Evolutionary conservation across 2,113 vertebrate genomes (phyloP), one percentile per base, ranked within the genome.

Genomic region (Myrmophylax atrothorax): DNA sequence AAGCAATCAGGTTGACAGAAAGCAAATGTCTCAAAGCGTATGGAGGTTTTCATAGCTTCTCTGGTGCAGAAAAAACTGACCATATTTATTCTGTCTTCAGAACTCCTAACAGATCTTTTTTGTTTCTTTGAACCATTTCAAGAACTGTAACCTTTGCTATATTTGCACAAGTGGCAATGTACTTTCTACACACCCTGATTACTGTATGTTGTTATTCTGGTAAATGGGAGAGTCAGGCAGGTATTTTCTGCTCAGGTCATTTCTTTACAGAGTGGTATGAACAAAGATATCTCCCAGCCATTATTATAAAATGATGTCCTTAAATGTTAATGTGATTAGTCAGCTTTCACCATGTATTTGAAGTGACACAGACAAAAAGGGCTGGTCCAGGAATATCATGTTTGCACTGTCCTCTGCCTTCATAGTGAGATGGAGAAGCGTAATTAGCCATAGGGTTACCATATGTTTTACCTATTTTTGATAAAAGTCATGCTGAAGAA

Each of bases 291-390:
- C 63, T 88, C 44, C 62, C 49, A 89, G 53, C 25, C 50, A 50
- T 79, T 77, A 62, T 38, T 83, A 77, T 44, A 88, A 88, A 82
- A 74, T 38, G 6, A 50, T 67, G 14, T 14, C 63, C n/a, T 74
- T 88, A 87, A 87, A 53, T 55, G 31, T 89, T 84, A 85, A 84
- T 80, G 19, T 33, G 47, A 88, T 83, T 74, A 74, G 63, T 80
- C 63, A 88, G 47, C 63, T 91, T 94, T 93, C 75, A 74, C 38
- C 85, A 52, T 19, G 59, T 77, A n/a, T 74, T 95, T 90, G 75
- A 88, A 93, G 24, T 50, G 26, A 47, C 37, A 79, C 16, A 70
- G 33, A 74, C 33, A 74, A 94, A 79, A 76, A 15, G 14, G 18
- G 2, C 12, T 66, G 40, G 25, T 33, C 49, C 62, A 64, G 66